Percentiles rank a stretch among this genome's conserved stretches.
Conservation (phyloP, 2,888 invertebrate genomes). For the Acleris holmiana region DNA sequence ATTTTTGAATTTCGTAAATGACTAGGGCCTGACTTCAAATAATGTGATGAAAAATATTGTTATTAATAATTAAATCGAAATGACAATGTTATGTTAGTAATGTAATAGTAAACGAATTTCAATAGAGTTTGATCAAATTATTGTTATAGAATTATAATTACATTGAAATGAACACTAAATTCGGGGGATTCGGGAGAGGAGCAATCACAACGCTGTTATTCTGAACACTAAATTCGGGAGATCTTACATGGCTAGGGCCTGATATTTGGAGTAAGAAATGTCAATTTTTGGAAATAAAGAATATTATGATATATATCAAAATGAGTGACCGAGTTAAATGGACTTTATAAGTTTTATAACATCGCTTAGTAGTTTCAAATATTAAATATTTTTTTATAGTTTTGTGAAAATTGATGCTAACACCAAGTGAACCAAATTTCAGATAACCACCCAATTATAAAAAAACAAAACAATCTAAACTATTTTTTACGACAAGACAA, state of each 20-base stretch:
- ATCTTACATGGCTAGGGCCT: conserved; percentile 21
- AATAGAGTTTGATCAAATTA: conserved; percentile 4
- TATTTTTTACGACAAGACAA: too few species aligned
- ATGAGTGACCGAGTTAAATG: conserved; percentile 13
- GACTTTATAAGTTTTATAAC: conserved; percentile 22
- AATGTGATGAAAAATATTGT: not conserved
- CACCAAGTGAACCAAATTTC: conserved; percentile 25
- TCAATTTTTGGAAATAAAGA: conserved; percentile 17
- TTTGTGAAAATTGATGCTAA: conserved; percentile 14
- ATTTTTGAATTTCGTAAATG: conserved; percentile 16
- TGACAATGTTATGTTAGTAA: conserved; percentile 15
- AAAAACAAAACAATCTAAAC: too few species aligned
- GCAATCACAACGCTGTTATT: too few species aligned
- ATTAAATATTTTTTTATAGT: conserved; percentile 15
- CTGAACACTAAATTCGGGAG: conserved; percentile 10
- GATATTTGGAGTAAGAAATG: conserved; percentile 15
- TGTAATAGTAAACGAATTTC: conserved; percentile 15
- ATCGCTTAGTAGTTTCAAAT: conserved; percentile 10
- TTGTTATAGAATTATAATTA: not conserved
- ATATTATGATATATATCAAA: conserved; percentile 10
- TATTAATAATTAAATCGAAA: not conserved
- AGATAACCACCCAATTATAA: conserved; percentile 11
- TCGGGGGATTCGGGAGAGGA: too few species aligned
- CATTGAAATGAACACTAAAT: conserved; percentile 6
- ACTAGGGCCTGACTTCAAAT: conserved; percentile 20